Evolutionary conservation across 2,797 vertebrate genomes (phyloP).

Genomic region (Rhinophrynus dorsalis): DNA sequence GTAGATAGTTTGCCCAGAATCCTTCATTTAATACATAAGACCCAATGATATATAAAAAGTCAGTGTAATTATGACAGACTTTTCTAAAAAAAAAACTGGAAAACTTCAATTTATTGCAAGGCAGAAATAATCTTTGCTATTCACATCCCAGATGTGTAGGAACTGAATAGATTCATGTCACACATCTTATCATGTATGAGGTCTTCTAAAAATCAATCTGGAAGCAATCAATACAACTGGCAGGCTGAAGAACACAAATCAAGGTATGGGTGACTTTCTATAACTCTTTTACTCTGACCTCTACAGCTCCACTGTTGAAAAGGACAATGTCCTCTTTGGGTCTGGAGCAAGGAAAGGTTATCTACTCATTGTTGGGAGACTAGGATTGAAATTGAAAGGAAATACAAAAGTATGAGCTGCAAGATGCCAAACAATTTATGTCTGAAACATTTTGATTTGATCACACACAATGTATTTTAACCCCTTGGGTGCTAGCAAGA

Average conservation of each 20-base stretch:
- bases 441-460: neutral
- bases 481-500: no score
- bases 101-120: no score
- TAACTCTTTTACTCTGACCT: conserved; percentile 58
- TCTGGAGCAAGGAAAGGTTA: conserved; percentile 4
- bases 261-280: conserved; percentile 54
- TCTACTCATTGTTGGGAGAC: conserved; percentile 8
- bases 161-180: conserved; percentile 48
- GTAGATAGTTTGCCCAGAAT: no score
- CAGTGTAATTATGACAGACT: no score
- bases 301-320: conserved; percentile 43
- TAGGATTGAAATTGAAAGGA: neutral
- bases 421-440: neutral
- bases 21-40: no score
- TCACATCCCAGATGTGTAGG: conserved; percentile 25
- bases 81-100: no score
- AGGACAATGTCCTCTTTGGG: conserved; percentile 6
- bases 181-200: conserved; percentile 49
- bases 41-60: no score
- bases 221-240: conserved; percentile 61
- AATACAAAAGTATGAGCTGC: neutral
- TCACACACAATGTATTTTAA: conserved; percentile 1
- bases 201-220: conserved; percentile 51
- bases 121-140: neutral
- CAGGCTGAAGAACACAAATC: conserved; percentile 58